Base-by-base conservation (phyloP, 2,113 vertebrate species). In the Dissostichus mawsoni region DNA sequence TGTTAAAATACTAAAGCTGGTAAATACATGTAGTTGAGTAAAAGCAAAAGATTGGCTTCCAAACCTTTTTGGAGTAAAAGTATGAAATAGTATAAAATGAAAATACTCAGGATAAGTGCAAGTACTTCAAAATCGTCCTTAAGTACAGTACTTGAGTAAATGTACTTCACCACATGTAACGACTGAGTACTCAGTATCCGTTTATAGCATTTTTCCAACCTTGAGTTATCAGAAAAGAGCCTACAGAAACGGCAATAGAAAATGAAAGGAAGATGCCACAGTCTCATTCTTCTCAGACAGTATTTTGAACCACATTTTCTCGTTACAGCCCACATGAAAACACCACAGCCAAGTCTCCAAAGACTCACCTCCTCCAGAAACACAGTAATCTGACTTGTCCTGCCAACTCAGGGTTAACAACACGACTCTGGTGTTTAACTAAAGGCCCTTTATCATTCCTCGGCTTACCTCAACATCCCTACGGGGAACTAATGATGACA, bases 381-480 rank as follows among this genome's bases (percentile, higher is more conserved):
- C 88, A 76, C 68, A 78, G 65, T 89, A 85, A 89, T 93, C 69
- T 83, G 81, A 82, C 86, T 90, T 87, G 72, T 29, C 36, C 84
- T 86, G 84, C 87, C 87, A 91, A 92, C 88, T 86, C 69, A 69
- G 82, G 92, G 86, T 83, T 83, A 93, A 93, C 95, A 94, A 91
- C 67, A 82, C 85, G 85, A 94, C 92, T 91, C 87, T 90, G 61
- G 84, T 95, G 95, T 96, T 96, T 96, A 90, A 95, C 95, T 94
- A 93, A 92, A 90, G 90, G 90, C 50, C 90, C 82, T 93, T 96
- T 96, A 97, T 96, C 96, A 92, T 77, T 80, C 70, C 80, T 74
- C 50, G 81, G 75, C 94, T 95, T 95, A 96, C 93, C 94, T 96
- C 93, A 91, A 82, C 90, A 90, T 94, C 95, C 93, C 94, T 78